phyloP scores from a whole-genome alignment of 1,140 invertebrate genomes.

The Schlechtendalia chinensis region DNA sequence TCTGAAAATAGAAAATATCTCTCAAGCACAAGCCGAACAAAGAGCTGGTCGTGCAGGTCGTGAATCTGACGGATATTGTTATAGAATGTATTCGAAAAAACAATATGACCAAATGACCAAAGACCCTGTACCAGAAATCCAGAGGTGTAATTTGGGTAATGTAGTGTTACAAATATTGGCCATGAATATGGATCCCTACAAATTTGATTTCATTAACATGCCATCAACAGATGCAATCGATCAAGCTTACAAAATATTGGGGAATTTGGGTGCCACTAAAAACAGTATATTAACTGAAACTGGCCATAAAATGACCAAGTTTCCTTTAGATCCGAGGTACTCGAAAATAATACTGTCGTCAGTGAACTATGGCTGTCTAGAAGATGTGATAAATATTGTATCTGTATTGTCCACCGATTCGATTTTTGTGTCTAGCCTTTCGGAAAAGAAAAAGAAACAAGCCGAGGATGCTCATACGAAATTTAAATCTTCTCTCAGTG shows the following conservation, averaged over 20 bases:
- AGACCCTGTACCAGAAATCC: slow-evolving; percentile 83
- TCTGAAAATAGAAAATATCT: slow-evolving; percentile 78
- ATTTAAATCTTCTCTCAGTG: slow-evolving; percentile 83
- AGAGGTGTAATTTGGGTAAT: slow-evolving; percentile 72
- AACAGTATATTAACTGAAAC: slow-evolving; percentile 68
- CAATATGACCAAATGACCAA: slow-evolving; percentile 71
- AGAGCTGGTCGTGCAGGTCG: slow-evolving; percentile 86
- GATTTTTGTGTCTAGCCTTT: slow-evolving; percentile 60
- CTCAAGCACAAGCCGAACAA: slow-evolving; percentile 90
- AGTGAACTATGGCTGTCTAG: slow-evolving; percentile 75
- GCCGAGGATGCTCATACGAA: slow-evolving; percentile 70
- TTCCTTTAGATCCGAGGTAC: slow-evolving; percentile 89
- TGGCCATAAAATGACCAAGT: slow-evolving; percentile 83
- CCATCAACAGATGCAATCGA: slow-evolving; percentile 64
- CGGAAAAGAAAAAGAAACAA: slow-evolving; percentile 66
- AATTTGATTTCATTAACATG: slow-evolving; percentile 90
- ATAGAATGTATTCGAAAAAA: slow-evolving; percentile 72
- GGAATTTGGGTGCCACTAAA: slow-evolving; percentile 73
- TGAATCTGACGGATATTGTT: slow-evolving; percentile 78
- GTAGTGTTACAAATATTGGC: slow-evolving; percentile 81
- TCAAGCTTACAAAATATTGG: slow-evolving; percentile 68
- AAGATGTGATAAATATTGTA: slow-evolving; percentile 76
- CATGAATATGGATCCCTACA: slow-evolving; percentile 74
- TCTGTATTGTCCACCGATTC: slow-evolving; percentile 69
- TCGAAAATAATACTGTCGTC: slow-evolving; percentile 80